Conservation (phyloP, 1,140 invertebrate genomes). For the Lepidurus packardi region DNA sequence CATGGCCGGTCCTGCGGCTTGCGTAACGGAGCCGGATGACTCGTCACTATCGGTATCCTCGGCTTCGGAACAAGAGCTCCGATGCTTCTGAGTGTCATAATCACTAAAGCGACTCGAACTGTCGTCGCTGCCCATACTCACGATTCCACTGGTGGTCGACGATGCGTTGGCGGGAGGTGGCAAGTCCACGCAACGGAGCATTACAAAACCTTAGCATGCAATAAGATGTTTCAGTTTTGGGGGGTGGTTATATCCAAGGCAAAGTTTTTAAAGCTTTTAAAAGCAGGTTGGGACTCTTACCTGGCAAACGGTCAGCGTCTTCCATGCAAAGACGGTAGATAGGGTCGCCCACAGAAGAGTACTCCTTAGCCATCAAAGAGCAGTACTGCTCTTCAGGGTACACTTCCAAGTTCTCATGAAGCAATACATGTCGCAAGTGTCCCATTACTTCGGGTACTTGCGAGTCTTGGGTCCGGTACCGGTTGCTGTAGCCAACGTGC, state of each 20-base stretch:
- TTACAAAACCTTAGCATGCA: conserved; percentile 38
- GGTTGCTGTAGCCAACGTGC: conserved; percentile 50
- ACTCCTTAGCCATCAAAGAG: conserved; percentile 54
- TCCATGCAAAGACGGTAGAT: conserved; percentile 61
- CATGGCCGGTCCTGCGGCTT: conserved; percentile 42
- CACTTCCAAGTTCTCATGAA: conserved; percentile 70
- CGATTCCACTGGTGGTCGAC: conserved; percentile 3
- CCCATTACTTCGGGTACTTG: conserved; percentile 52
- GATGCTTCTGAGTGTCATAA: conserved; percentile 39
- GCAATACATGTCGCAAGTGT: conserved; percentile 59
- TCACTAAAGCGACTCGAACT: conserved; percentile 33
- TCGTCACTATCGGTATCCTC: conserved; percentile 42
- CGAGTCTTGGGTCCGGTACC: conserved; percentile 38
- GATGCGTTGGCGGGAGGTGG: conserved; percentile 27
- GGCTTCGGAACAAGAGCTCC: conserved; percentile 43
- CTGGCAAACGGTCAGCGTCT: conserved; percentile 50
- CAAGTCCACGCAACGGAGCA: conserved; percentile 39
- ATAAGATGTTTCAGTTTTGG: conserved; percentile 32
- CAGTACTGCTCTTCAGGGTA: conserved; percentile 46
- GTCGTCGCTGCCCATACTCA: conserved; percentile 30
- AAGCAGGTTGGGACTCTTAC: conserved; percentile 43
- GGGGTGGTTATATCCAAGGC: background rate
- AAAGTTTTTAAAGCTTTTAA: background rate
- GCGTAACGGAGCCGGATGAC: conserved; percentile 8
- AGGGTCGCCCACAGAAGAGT: conserved; percentile 55